These are phyloP conservation scores for Lindbergichthys nudifrons DNA, from an alignment of 2,797 vertebrate species.

Conservation along the genomic window DNA sequence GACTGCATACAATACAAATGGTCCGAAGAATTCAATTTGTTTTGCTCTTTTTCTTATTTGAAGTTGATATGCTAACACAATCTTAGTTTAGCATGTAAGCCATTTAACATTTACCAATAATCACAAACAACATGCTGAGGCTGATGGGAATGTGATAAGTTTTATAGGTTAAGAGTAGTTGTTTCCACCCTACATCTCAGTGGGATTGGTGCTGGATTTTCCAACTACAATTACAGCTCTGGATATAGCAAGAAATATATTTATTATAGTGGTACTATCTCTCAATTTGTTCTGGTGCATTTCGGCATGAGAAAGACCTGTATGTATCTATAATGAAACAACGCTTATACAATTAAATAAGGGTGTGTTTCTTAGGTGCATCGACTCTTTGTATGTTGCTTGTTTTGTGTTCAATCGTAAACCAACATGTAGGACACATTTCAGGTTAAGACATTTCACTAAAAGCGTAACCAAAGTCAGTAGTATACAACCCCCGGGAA, in stretches of 20 bases:
- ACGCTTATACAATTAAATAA: not conserved
- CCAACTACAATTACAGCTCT: not conserved
- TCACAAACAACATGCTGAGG: not conserved
- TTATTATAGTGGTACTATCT: no score
- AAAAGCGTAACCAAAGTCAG: not conserved
- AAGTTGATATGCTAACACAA: not conserved
- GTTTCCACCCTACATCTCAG: not conserved
- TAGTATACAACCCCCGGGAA: not conserved
- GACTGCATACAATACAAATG: not conserved
- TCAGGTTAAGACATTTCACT: not conserved
- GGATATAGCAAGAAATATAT: not conserved
- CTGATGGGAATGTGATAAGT: not conserved
- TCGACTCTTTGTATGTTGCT: not conserved
- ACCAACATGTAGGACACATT: not conserved
- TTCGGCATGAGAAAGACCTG: not conserved
- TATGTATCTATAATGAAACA: not conserved
- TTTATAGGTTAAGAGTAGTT: not conserved
- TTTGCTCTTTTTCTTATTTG: not conserved
- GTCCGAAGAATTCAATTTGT: not conserved
- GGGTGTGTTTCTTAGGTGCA: not conserved
- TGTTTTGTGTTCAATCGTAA: not conserved
- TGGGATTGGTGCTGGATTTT: not conserved
- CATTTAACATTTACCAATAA: not conserved
- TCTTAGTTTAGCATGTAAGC: not conserved
- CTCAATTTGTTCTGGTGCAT: no score